A percentile compares a stretch with the other conserved stretches of the same genome.
Evolutionary conservation across 2,113 vertebrate species (phyloP).

Genomic region (human (Homo sapiens)): DNA sequence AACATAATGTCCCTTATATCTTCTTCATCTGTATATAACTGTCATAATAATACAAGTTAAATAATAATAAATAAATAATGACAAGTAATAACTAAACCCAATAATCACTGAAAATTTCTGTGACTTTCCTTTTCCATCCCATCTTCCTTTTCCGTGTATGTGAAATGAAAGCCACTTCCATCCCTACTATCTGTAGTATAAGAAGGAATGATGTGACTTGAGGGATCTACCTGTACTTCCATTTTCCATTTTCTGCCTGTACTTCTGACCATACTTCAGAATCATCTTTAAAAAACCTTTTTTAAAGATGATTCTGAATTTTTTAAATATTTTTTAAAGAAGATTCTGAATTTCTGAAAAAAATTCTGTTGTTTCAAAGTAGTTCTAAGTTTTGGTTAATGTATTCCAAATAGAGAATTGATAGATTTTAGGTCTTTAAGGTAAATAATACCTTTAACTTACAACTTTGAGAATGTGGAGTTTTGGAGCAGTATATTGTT

Average conservation of each 20-base stretch:
- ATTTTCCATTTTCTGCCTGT: background rate
- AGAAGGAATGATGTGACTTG: background rate
- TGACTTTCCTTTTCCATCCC: background rate
- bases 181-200: background rate
- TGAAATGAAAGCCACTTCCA: background rate
- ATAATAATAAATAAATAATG: background rate
- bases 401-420: background rate
- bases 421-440: background rate
- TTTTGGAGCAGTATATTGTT: background rate
- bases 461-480: background rate
- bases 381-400: conserved; percentile 12
- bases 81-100: background rate
- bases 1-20: background rate
- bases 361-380: background rate
- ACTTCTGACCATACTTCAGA: background rate
- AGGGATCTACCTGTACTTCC: background rate
- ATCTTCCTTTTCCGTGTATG: background rate
- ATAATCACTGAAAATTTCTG: background rate
- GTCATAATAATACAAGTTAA: background rate
- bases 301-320: background rate
- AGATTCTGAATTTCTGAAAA: too few relatives aligned
- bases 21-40: background rate
- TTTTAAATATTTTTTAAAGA: too few relatives aligned
- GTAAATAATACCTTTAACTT: background rate
- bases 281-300: background rate